These are phyloP conservation scores for Rhinolophus ferrumequinum DNA, from an alignment of 2,113 vertebrate species.

Conservation along the genomic window DNA sequence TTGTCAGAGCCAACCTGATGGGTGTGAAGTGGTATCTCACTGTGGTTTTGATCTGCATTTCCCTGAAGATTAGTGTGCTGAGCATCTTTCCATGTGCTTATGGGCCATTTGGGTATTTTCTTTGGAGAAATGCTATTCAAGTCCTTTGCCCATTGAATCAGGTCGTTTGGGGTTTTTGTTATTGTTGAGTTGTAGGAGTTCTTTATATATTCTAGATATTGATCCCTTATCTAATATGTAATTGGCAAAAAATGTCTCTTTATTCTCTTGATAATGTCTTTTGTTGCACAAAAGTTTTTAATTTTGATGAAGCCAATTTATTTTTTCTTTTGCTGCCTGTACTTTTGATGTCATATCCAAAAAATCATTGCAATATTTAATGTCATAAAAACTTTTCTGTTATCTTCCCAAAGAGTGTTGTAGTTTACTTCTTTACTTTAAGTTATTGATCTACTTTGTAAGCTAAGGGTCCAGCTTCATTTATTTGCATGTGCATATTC, in stretches of 20 bases:
- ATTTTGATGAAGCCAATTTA: not conserved
- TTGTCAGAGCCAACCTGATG: not conserved
- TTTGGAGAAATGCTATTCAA: not conserved
- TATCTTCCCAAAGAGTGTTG: not conserved
- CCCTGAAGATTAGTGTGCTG: not conserved
- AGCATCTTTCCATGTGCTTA: not conserved
- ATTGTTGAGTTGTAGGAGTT: not conserved
- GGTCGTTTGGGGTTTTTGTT: not conserved
- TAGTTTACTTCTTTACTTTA: not conserved
- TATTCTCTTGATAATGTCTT: not conserved
- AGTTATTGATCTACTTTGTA: not conserved
- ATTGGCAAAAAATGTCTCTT: not conserved
- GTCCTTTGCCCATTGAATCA: not conserved
- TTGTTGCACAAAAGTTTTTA: not conserved
- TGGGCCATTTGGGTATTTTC: not conserved
- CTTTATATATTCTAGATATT: not conserved
- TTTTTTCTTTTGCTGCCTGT: not conserved
- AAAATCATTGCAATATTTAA: conserved; percentile 10
- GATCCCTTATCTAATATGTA: not conserved
- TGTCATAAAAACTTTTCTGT: conserved; percentile 22
- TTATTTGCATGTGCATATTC: not conserved
- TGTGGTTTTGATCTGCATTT: conserved; percentile 38
- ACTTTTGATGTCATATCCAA: not conserved
- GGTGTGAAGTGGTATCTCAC: not conserved
- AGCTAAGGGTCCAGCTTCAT: not conserved